These are phyloP conservation scores for Leptopilina clavipes DNA, from an alignment of 1,140 invertebrate genomes.

Conservation along the genomic window DNA sequence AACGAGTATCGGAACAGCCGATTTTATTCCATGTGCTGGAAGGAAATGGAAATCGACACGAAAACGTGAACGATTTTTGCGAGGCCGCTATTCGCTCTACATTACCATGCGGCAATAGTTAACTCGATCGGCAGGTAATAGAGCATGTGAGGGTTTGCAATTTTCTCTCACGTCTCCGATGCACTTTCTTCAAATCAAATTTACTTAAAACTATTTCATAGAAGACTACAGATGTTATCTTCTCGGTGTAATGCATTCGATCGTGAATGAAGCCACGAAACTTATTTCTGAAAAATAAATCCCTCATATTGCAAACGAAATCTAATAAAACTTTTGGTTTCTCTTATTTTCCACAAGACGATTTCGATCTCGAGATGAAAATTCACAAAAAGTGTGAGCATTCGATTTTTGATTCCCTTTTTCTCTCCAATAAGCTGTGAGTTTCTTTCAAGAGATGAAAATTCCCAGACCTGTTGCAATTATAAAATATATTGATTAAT, in stretches of 20 bases:
- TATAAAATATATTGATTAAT: too few relatives aligned
- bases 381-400: background rate
- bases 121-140: conserved; percentile 49
- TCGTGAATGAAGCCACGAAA: conserved; percentile 43
- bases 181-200: conserved; percentile 35
- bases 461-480: too few relatives aligned
- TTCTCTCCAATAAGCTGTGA: background rate
- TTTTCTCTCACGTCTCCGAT: conserved; percentile 38
- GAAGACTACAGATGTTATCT: conserved; percentile 41
- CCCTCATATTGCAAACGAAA: conserved; percentile 45
- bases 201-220: conserved; percentile 42
- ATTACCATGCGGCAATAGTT: conserved; percentile 44
- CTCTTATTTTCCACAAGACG: background rate
- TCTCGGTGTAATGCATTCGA: background rate
- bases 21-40: conserved; percentile 43
- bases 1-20: conserved; percentile 35
- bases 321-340: background rate
- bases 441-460: too few relatives aligned
- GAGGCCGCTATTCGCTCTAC: conserved; percentile 21
- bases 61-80: conserved; percentile 43
- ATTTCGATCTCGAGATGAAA: background rate
- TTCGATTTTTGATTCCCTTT: conserved; percentile 4
- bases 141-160: conserved; percentile 41
- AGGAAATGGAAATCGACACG: conserved; percentile 44
- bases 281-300: background rate